Evolutionary conservation across 2,113 vertebrate genomes (phyloP), one percentile per base, ranked within the genome.

Genomic region (Sapayoa aenigma): DNA sequence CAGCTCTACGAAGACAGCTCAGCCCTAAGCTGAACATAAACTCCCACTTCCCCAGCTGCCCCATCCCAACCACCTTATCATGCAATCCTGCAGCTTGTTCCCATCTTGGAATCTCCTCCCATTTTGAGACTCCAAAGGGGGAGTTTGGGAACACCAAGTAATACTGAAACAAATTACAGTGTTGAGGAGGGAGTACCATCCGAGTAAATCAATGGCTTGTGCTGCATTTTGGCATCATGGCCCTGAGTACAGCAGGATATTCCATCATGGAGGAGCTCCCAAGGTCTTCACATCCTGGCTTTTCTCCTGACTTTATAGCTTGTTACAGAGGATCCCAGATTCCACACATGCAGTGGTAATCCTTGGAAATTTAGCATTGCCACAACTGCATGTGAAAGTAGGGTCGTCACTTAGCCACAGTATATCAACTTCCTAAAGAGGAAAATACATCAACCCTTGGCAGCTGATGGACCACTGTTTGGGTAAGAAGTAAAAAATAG

Each of bases 271-370:
- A 24, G 49, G 11, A 84, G 47, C 67, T 93, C 89, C 90, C 90
- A 96, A 94, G 75, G 62, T 47, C 72, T 62, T 76, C 2, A 0
- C 17, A 63, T 67, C 44, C 84, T 95, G 83, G 68, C 79, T 91
- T 42, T 90, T 85, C 49, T 93, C 55, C 84, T 79, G 58, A 25
- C 82, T 90, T 90, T 28, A 42, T 12, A 69, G 66, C 79, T 90
- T 91, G 35, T 72, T 71, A 44, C 86, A 8, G 56, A 81, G 56
- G 60, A 81, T 97, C 87, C 60, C 55, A 63, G 58, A 86, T 90
- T 74, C 73, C n/a, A 85, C 53, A 71, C 50, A 47, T 4, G 56
- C 53, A 84, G 24, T 35, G 69, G 72, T 58, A 93, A 90, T 42
- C 79, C 44, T 50, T 2, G 4, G 90, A 93, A 93, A 82, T 82